These are phyloP conservation scores for Sylvilagus bachmani DNA, from an alignment of 2,113 vertebrate genomes.

Conservation along the genomic window DNA sequence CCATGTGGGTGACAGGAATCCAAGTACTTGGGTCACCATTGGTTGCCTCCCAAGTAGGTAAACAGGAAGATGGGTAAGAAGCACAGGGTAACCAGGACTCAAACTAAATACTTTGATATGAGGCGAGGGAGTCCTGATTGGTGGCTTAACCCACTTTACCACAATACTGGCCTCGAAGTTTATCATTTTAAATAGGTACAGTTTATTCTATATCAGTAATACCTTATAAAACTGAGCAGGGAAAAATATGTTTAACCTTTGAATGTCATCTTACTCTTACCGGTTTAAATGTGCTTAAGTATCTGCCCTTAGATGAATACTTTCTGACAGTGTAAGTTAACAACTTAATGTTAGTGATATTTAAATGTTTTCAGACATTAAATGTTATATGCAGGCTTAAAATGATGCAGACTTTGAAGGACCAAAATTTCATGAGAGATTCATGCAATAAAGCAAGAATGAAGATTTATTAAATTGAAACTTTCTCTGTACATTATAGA, in stretches of 20 bases:
- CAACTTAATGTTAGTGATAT: not conserved
- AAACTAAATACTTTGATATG: no score
- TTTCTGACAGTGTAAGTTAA: slow-evolving; percentile 33
- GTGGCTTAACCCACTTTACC: no score
- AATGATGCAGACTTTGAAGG: not conserved
- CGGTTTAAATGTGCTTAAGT: slow-evolving; percentile 3
- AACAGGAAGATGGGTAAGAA: no score
- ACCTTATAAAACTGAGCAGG: slow-evolving; percentile 1
- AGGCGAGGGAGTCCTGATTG: no score
- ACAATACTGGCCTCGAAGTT: no score
- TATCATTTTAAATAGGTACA: slow-evolving; percentile 16
- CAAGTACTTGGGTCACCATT: no score
- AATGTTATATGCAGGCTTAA: slow-evolving; percentile 23
- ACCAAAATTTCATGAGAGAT: not conserved
- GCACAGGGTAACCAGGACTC: no score
- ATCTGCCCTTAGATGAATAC: not conserved
- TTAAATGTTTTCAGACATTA: slow-evolving; percentile 40
- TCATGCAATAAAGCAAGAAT: not conserved
- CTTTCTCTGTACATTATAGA: not conserved
- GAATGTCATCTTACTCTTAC: not conserved
- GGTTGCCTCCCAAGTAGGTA: no score
- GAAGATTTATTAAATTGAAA: not conserved
- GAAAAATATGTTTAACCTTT: not conserved
- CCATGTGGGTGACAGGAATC: no score
- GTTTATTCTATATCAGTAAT: not conserved